Conservation (phyloP, 2,888 invertebrate genomes). For the Phytoseiulus persimilis region DNA sequence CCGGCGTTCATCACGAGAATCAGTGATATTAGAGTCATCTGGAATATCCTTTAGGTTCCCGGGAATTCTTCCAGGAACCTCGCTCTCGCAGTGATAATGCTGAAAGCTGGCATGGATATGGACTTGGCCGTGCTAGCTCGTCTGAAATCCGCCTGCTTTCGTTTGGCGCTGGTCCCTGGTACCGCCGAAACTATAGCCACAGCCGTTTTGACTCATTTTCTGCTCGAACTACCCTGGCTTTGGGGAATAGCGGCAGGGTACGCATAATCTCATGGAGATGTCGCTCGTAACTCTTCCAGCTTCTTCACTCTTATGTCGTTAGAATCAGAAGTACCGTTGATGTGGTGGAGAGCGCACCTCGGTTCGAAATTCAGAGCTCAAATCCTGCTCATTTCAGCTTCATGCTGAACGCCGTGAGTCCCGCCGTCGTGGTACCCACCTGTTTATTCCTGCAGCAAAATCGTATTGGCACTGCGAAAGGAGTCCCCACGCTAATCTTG, state of each 20-base stretch:
- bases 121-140: neutral
- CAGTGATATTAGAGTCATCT: no score
- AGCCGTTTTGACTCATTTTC: neutral
- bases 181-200: neutral
- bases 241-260: slow-evolving; percentile 27
- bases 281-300: no score
- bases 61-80: neutral
- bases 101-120: slow-evolving; percentile 10
- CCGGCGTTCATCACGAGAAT: neutral
- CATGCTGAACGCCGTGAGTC: slow-evolving; percentile 37
- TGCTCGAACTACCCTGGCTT: neutral
- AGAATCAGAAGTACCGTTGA: no score
- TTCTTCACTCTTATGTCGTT: no score
- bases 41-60: no score
- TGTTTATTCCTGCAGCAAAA: slow-evolving; percentile 21
- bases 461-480: slow-evolving; percentile 21
- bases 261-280: no score
- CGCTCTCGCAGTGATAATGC: neutral
- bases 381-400: neutral
- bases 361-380: no score
- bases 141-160: neutral
- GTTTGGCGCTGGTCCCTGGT: neutral
- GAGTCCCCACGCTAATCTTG: slow-evolving; percentile 33
- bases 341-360: no score
- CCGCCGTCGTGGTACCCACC: slow-evolving; percentile 38